Percentiles rank a stretch among this genome's conserved stretches.
Evolutionary conservation across 1,140 invertebrate genomes (phyloP).

Genomic region (Cyphomyrmex costatus): DNA sequence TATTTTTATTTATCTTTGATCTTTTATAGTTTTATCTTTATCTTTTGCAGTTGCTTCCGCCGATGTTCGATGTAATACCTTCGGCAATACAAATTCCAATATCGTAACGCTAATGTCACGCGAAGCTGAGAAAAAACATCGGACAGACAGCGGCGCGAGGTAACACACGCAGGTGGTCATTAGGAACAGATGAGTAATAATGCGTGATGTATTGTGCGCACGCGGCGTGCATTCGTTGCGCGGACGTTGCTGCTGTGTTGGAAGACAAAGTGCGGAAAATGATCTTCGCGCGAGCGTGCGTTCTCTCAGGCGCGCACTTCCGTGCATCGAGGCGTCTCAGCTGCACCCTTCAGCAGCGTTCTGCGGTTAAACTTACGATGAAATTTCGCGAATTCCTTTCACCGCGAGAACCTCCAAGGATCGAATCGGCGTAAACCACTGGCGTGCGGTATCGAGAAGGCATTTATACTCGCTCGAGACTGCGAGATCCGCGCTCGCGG

Average conservation of each 20-base stretch:
- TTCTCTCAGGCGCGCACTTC: background rate
- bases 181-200: conserved; percentile 54
- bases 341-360: conserved; percentile 1
- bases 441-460: conserved; percentile 55
- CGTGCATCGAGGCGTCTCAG: background rate
- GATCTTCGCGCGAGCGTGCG: conserved; percentile 23
- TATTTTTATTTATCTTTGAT: background rate
- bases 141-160: background rate
- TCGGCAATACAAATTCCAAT: background rate
- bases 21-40: background rate
- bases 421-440: background rate
- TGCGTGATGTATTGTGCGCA: conserved; percentile 51
- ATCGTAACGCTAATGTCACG: conserved; percentile 3
- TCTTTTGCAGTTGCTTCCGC: background rate
- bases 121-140: conserved; percentile 10
- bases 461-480: conserved; percentile 60
- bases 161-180: conserved; percentile 11
- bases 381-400: conserved; percentile 52
- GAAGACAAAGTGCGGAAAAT: conserved; percentile 37
- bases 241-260: conserved; percentile 12
- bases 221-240: conserved; percentile 41
- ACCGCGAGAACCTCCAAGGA: conserved; percentile 8
- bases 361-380: conserved; percentile 39
- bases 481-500: conserved; percentile 31
- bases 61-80: background rate